These are phyloP conservation scores for Ivindomyrus marchei DNA, from an alignment of 2,113 vertebrate genomes.

Conservation along the genomic window DNA sequence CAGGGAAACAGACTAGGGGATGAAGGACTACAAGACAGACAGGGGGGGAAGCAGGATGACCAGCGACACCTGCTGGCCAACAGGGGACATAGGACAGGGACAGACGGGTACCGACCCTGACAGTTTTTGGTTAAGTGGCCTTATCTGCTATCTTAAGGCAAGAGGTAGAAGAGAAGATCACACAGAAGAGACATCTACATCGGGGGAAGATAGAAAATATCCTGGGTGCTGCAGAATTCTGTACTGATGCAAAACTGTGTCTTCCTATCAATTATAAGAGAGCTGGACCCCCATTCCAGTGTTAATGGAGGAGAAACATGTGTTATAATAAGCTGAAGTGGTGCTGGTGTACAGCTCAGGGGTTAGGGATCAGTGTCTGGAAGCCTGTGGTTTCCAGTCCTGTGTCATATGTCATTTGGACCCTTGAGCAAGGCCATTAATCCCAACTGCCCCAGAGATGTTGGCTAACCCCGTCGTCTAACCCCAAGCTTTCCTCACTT, in stretches of 20 bases:
- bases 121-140: neutral
- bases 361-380: neutral
- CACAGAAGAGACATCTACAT: neutral
- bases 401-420: neutral
- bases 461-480: neutral
- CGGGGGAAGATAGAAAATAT: neutral
- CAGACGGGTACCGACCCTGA: no score
- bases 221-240: neutral
- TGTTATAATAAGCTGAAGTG: neutral
- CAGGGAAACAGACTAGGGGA: no score
- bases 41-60: no score
- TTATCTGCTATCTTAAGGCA: neutral
- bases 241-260: neutral
- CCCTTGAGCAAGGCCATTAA: neutral
- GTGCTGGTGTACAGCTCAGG: neutral
- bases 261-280: neutral
- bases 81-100: no score
- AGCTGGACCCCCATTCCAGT: neutral
- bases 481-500: neutral
- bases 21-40: no score
- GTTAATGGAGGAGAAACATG: neutral
- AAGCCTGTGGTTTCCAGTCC: neutral
- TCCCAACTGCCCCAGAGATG: neutral
- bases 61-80: no score
- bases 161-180: neutral